Conservation (phyloP, 2,888 invertebrate species). For the Athalia rosae region DNA sequence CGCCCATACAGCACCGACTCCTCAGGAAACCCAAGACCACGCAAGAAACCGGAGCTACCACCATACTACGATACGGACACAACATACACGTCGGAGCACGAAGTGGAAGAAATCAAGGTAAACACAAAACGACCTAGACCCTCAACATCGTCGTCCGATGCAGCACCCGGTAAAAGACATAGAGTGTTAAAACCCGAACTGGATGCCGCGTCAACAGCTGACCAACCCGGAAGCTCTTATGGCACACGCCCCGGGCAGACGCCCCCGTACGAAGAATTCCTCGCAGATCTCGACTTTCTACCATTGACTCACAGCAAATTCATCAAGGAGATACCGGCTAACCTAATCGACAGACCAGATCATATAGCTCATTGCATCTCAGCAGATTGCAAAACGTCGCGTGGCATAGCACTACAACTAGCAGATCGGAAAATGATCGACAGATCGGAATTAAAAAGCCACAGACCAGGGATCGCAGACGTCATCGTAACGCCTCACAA, state of each 20-base stretch:
- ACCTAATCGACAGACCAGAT: neutral
- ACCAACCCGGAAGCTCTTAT: neutral
- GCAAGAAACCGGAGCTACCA: too few relatives aligned
- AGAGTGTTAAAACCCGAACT: neutral
- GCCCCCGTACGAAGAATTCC: neutral
- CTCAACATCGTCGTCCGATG: too few relatives aligned
- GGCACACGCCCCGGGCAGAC: neutral
- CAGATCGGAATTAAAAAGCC: too few relatives aligned
- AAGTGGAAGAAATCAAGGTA: too few relatives aligned
- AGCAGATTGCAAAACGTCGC: neutral
- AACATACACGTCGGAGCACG: too few relatives aligned
- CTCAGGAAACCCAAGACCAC: too few relatives aligned
- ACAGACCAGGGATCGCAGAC: neutral
- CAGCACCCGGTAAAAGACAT: too few relatives aligned
- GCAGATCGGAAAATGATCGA: too few relatives aligned
- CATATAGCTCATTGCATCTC: constrained; percentile 1
- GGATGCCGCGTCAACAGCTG: neutral
- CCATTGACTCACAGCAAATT: neutral
- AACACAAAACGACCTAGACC: too few relatives aligned
- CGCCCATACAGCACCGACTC: too few relatives aligned
- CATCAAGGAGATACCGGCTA: constrained; percentile 29
- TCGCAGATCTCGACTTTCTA: neutral
- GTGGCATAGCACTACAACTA: neutral
- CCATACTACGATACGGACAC: too few relatives aligned
- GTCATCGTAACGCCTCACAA: neutral